phyloP scores from a whole-genome alignment of 2,888 invertebrate genomes.

The Trissolcus brochymenae region DNA sequence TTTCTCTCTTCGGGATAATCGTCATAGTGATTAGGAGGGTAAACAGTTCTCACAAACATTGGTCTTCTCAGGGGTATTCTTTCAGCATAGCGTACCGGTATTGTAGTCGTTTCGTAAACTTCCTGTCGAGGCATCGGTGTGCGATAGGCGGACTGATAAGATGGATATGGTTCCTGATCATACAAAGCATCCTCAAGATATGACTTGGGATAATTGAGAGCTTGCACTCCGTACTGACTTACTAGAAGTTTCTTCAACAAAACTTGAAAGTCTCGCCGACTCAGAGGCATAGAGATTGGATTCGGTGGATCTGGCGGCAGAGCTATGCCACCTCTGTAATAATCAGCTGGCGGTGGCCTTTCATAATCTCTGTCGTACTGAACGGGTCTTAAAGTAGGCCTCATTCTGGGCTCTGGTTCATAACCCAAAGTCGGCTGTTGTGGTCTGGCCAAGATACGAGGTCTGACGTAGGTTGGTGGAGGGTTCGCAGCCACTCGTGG shows the following conservation, averaged over 20 bases:
- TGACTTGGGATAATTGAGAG: constrained; percentile 70
- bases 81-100: constrained; percentile 66
- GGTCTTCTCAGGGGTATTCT: constrained; percentile 69
- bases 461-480: constrained; percentile 62
- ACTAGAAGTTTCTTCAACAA: constrained; percentile 82
- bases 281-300: constrained; percentile 83
- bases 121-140: constrained; percentile 66
- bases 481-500: constrained; percentile 62
- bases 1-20: constrained; percentile 71
- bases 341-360: constrained; percentile 63
- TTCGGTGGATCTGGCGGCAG: constrained; percentile 78
- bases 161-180: constrained; percentile 73
- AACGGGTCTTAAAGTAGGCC: constrained; percentile 64
- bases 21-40: constrained; percentile 68
- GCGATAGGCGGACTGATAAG: constrained; percentile 76
- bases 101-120: constrained; percentile 53
- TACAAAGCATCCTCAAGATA: constrained; percentile 73
- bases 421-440: constrained; percentile 33
- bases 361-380: constrained; percentile 52
- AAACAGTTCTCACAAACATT: constrained; percentile 60
- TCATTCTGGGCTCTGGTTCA: constrained; percentile 58
- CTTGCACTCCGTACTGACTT: constrained; percentile 78
- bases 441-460: constrained; percentile 64
- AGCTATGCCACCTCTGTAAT: constrained; percentile 66
- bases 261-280: constrained; percentile 83